A percentile compares a stretch with the other conserved stretches of the same genome.
Evolutionary conservation across 2,888 invertebrate species (phyloP).

Genomic region (Polia nebulosa): DNA sequence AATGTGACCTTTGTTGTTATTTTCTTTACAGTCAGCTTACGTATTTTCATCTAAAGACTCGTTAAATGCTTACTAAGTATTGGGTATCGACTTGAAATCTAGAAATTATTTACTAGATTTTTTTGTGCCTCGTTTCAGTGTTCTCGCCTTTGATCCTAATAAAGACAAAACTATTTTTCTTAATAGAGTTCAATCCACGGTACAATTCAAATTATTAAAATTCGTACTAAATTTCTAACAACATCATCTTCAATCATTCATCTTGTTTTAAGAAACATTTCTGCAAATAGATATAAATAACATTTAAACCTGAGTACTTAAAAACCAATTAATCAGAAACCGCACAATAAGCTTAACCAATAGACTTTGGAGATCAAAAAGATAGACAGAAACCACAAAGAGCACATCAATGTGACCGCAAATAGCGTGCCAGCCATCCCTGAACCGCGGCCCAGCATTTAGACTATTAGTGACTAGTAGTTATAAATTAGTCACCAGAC

Average conservation of each 20-base stretch:
- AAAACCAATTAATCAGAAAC: slow-evolving; percentile 38
- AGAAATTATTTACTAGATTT: background rate
- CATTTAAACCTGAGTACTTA: background rate
- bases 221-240: background rate
- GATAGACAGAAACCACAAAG: slow-evolving; percentile 31
- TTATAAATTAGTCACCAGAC: slow-evolving; percentile 49
- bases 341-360: slow-evolving; percentile 9
- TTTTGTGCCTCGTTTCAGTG: background rate
- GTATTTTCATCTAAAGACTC: background rate
- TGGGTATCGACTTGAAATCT: background rate
- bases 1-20: slow-evolving; percentile 4
- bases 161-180: background rate
- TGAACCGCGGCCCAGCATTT: slow-evolving; percentile 13
- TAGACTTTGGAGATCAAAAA: slow-evolving; percentile 17
- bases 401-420: slow-evolving; percentile 42
- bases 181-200: background rate
- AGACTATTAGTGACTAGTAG: slow-evolving; percentile 49
- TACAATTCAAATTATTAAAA: background rate
- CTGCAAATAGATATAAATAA: slow-evolving; percentile 1
- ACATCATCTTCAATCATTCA: background rate
- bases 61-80: slow-evolving; percentile 5
- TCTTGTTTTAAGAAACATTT: background rate
- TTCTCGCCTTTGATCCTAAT: background rate
- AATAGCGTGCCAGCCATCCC: slow-evolving; percentile 24
- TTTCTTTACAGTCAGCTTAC: background rate